Conservation (phyloP, 2,113 vertebrate species). For the Ceyx melanurus region DNA sequence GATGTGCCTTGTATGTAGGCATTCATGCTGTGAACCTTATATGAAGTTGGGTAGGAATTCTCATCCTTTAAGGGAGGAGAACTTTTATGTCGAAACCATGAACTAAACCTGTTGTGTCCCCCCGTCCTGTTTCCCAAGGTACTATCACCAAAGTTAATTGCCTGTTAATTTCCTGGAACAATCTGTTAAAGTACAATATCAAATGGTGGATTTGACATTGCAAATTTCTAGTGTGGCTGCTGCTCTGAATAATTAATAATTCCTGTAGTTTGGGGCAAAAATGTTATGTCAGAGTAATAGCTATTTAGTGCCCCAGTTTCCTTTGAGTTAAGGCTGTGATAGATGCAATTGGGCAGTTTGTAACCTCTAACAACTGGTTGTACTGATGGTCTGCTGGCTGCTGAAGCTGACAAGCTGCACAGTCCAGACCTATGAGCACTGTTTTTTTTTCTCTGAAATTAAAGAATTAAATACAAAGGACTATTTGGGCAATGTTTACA, state of each 20-base stretch:
- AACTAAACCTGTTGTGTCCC: neutral
- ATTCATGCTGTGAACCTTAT: neutral
- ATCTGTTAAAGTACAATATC: neutral
- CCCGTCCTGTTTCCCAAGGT: neutral
- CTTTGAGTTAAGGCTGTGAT: neutral
- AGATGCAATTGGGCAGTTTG: neutral
- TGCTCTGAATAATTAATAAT: neutral
- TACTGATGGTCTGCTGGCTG: neutral
- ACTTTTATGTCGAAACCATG: accelerated
- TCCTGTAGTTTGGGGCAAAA: neutral
- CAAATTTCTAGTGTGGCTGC: neutral
- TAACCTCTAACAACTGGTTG: neutral
- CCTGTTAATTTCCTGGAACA: neutral
- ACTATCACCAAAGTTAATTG: neutral
- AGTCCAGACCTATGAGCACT: neutral
- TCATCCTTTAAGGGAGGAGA: neutral
- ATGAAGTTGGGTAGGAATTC: neutral
- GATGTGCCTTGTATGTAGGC: neutral
- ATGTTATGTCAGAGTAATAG: neutral
- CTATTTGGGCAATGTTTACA: conserved; percentile 20
- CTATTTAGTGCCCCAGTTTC: neutral
- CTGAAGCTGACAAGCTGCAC: neutral
- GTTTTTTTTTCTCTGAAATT: conserved; percentile 10
- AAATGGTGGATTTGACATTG: neutral
- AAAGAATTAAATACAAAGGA: conserved; percentile 25